phyloP scores from a whole-genome alignment of 2,888 invertebrate species.

The Amiota communis region DNA sequence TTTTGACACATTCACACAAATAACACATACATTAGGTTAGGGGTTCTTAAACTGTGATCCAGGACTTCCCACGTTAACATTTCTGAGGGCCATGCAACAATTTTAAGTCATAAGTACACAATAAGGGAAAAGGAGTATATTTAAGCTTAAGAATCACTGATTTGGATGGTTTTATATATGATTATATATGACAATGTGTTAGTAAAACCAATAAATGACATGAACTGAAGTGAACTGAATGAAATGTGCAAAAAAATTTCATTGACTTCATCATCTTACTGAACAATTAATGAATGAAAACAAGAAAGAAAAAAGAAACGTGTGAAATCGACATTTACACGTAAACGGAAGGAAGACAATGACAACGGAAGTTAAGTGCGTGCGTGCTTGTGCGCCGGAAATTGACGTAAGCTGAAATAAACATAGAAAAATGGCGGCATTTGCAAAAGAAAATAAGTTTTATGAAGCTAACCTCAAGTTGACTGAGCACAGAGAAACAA shows the following conservation, averaged over 20 bases:
- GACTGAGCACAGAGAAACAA: background rate
- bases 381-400: background rate
- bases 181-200: background rate
- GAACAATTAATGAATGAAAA: background rate
- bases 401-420: background rate
- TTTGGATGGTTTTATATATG: too few species aligned
- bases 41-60: too few species aligned
- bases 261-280: background rate
- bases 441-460: background rate
- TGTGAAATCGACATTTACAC: constrained; percentile 10
- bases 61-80: too few species aligned
- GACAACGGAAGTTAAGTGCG: background rate
- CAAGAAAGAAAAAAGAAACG: background rate
- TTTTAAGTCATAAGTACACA: too few species aligned
- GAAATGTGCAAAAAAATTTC: background rate
- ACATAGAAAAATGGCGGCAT: background rate
- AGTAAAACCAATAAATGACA: constrained; percentile 19
- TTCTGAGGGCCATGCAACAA: too few species aligned
- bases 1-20: background rate
- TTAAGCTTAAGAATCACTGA: too few species aligned
- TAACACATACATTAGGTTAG: too few species aligned
- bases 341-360: background rate
- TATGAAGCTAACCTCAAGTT: background rate
- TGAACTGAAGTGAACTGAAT: background rate
- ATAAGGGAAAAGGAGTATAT: too few species aligned